Percentiles rank a stretch among this genome's conserved stretches.
These are phyloP conservation scores for Helostoma temminkii DNA, from an alignment of 2,797 vertebrate species.

Conservation along the genomic window DNA sequence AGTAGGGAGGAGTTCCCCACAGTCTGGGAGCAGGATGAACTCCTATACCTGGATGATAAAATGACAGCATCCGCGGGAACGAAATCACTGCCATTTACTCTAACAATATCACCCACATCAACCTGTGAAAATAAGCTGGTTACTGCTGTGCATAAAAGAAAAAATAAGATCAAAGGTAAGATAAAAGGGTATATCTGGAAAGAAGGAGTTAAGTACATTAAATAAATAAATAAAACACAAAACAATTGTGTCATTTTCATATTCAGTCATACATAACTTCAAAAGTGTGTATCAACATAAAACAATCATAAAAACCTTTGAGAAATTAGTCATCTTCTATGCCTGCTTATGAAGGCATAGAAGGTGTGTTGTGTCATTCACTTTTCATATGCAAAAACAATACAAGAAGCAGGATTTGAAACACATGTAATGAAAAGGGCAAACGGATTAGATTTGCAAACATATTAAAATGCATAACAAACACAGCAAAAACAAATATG, in stretches of 20 bases:
- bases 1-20: constrained; percentile 83
- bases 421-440: no score
- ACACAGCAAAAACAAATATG: neutral
- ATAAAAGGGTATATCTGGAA: constrained; percentile 33
- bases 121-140: constrained; percentile 95
- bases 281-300: neutral
- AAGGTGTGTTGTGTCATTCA: neutral
- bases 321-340: neutral
- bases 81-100: constrained; percentile 96
- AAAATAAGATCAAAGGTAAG: constrained; percentile 16
- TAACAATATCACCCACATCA: constrained; percentile 98
- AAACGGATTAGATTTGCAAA: no score
- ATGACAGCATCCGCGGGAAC: constrained; percentile 97
- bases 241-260: constrained; percentile 28
- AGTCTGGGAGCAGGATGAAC: constrained; percentile 85
- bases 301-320: neutral
- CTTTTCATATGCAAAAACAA: no score
- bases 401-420: neutral
- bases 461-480: neutral
- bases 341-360: neutral
- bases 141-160: constrained; percentile 79
- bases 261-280: constrained; percentile 10
- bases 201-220: constrained; percentile 17
- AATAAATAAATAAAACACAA: neutral
- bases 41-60: constrained; percentile 97